phyloP scores from a whole-genome alignment of 2,797 vertebrate genomes.

The Sebastes variabilis region DNA sequence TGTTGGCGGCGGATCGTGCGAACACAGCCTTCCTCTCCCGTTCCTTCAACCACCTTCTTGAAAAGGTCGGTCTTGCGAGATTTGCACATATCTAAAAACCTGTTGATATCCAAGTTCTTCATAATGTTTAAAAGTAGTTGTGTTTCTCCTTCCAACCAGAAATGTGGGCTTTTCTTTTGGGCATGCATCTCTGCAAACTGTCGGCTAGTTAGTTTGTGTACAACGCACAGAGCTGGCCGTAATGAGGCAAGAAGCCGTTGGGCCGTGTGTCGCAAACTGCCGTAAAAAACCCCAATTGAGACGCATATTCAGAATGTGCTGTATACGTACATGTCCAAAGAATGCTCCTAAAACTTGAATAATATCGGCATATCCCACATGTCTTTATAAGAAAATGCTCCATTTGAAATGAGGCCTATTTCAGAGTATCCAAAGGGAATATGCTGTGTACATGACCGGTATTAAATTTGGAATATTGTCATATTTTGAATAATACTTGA shows the following conservation, averaged over 20 bases:
- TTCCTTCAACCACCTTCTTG: too few species aligned
- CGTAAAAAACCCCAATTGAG: too few species aligned
- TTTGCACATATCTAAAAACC: too few species aligned
- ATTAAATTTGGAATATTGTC: neutral
- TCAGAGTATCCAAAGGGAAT: neutral
- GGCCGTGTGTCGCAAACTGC: too few species aligned
- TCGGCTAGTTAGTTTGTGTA: too few species aligned
- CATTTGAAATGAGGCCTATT: neutral
- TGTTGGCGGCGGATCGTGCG: neutral
- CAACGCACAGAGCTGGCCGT: too few species aligned
- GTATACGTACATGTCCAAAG: neutral
- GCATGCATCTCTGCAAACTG: too few species aligned
- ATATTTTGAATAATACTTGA: neutral
- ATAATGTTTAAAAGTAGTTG: neutral
- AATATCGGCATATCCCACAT: neutral
- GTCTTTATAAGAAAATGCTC: neutral
- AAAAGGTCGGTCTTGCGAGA: neutral
- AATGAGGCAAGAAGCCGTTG: too few species aligned
- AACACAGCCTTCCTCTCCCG: neutral
- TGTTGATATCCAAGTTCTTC: neutral
- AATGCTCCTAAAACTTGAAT: neutral
- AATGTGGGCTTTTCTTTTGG: too few species aligned
- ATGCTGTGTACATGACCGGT: neutral
- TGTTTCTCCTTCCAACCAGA: neutral
- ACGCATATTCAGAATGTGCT: too few species aligned